Conservation (phyloP, 2,113 vertebrate genomes). For the Onychostoma macrolepis region DNA sequence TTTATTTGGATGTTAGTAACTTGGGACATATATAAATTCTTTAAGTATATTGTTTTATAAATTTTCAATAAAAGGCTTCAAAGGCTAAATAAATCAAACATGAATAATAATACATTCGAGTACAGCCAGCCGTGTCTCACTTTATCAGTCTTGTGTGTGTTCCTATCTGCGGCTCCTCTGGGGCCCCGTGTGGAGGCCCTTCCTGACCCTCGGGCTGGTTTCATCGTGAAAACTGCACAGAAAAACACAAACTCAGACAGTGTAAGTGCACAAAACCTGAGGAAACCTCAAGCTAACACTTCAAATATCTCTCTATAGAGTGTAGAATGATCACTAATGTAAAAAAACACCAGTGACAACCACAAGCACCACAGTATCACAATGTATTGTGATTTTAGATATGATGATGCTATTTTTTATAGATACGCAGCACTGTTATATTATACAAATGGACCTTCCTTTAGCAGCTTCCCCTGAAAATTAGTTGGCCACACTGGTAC, state of each 20-base stretch:
- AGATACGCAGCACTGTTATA: too few species aligned
- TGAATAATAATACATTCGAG: neutral
- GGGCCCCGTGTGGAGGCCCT: conserved; percentile 60
- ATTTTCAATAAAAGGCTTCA: neutral
- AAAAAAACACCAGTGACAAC: neutral
- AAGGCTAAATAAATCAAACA: neutral
- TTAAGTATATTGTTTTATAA: neutral
- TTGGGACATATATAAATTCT: too few species aligned
- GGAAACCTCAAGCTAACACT: neutral
- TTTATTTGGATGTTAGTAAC: neutral
- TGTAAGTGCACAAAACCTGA: too few species aligned
- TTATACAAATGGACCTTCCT: too few species aligned
- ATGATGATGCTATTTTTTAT: too few species aligned
- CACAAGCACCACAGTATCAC: too few species aligned
- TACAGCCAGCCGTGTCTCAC: conserved; percentile 51
- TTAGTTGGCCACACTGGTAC: too few species aligned
- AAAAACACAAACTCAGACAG: neutral
- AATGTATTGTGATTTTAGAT: too few species aligned
- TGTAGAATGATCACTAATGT: too few species aligned
- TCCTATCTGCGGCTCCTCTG: neutral
- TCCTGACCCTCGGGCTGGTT: conserved; percentile 65
- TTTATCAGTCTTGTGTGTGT: neutral
- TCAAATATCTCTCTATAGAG: too few species aligned
- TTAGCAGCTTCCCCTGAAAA: too few species aligned
- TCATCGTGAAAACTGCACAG: conserved; percentile 57